Conservation (phyloP, 2,113 vertebrate genomes). For the Megaleporinus macrocephalus region DNA sequence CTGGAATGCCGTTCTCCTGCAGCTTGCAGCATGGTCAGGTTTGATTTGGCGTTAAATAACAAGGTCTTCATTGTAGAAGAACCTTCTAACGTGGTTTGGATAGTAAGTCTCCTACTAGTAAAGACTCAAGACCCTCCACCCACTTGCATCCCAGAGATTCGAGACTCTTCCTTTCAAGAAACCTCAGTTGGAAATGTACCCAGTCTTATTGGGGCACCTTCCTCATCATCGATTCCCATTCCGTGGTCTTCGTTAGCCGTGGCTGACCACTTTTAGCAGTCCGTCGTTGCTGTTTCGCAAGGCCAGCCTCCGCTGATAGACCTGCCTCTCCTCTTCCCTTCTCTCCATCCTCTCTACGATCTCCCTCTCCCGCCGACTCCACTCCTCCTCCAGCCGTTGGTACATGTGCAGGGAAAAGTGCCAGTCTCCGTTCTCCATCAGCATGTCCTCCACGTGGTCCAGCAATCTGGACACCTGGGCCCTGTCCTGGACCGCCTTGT, state of each 20-base stretch:
- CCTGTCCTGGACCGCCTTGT: constrained; percentile 51
- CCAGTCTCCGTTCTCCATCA: constrained; percentile 64
- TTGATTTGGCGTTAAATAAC: no score
- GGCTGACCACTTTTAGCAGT: constrained; percentile 26
- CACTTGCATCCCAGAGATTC: no score
- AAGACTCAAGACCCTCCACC: no score
- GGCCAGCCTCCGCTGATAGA: background rate
- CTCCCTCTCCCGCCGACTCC: constrained; percentile 58
- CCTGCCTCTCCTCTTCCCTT: background rate
- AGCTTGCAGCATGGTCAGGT: no score
- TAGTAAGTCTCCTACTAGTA: no score
- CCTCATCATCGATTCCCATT: no score
- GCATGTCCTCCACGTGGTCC: constrained; percentile 56
- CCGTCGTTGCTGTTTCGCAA: background rate
- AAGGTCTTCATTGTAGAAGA: no score
- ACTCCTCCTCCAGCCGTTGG: constrained; percentile 62
- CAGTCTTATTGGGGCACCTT: background rate
- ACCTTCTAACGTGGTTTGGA: no score
- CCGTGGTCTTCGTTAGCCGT: no score
- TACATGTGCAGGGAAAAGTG: constrained; percentile 67
- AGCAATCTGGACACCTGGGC: constrained; percentile 60
- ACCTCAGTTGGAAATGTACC: background rate
- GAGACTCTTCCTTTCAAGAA: no score
- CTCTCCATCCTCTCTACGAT: constrained; percentile 52
- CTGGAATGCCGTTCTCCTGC: no score